Conservation (phyloP, 2,113 vertebrate genomes). For the Clupea harengus region DNA sequence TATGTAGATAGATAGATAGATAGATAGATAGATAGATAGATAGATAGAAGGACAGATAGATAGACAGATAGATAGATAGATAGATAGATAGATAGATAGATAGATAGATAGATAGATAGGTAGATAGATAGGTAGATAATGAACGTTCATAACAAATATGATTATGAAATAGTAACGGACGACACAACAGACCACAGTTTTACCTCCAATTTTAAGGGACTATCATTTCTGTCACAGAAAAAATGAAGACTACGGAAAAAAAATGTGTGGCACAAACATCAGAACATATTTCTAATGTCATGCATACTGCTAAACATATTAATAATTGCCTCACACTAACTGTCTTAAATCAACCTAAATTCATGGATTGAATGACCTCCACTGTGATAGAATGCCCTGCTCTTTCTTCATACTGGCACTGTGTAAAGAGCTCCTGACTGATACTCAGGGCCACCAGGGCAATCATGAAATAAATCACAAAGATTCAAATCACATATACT, state of each 20-base stretch:
- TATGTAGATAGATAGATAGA: background rate
- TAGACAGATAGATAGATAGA: slow-evolving; percentile 25
- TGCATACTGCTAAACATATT: background rate
- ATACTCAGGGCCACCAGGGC: background rate
- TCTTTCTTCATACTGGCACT: background rate
- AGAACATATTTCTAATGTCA: background rate
- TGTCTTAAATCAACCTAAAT: background rate
- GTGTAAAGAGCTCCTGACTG: background rate
- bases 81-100: background rate
- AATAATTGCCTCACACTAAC: background rate
- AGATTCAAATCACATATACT: background rate
- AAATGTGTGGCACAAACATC: background rate
- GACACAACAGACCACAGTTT: background rate
- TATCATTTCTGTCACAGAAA: background rate
- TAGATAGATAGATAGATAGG: background rate
- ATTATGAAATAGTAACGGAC: background rate
- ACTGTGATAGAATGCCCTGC: background rate
- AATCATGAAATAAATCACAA: background rate
- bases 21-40: background rate
- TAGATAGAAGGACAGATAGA: background rate
- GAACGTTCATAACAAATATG: background rate
- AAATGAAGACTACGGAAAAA: background rate
- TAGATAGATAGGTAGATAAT: slow-evolving; percentile 25
- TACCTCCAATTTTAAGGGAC: background rate
- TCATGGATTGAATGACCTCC: background rate